Conservation (phyloP, 2,797 vertebrate genomes). For the Sebastolobus alascanus region DNA sequence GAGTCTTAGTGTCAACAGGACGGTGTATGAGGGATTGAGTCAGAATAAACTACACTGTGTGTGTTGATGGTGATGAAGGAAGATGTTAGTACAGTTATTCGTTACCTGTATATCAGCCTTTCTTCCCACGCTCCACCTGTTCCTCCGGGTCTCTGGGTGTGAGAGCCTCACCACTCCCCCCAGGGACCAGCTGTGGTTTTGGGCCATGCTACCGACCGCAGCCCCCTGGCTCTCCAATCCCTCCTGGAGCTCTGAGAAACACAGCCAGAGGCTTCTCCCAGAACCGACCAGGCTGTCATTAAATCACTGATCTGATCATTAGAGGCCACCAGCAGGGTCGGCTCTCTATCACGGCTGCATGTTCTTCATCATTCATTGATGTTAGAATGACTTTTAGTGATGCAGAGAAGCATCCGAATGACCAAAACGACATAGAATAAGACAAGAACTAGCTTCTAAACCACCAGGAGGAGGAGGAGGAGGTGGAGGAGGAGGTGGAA, state of each 20-base stretch:
- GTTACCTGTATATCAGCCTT: neutral
- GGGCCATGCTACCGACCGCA: constrained; percentile 10
- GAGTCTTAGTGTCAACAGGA: no score
- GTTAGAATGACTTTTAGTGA: neutral
- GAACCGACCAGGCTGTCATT: constrained; percentile 33
- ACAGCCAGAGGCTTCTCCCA: constrained; percentile 53
- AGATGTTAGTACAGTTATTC: constrained; percentile 64
- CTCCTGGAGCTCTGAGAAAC: constrained; percentile 63
- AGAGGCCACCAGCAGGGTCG: neutral
- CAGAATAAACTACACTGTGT: neutral
- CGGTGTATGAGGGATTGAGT: no score
- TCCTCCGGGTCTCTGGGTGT: neutral
- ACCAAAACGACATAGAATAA: neutral
- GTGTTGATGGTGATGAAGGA: neutral
- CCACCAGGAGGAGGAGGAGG: neutral
- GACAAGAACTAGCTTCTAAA: neutral
- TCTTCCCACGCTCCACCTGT: constrained; percentile 62
- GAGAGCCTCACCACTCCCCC: constrained; percentile 9
- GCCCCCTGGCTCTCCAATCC: constrained; percentile 20
- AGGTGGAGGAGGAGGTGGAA: neutral
- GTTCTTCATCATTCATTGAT: neutral
- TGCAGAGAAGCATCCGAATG: neutral
- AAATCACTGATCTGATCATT: constrained; percentile 36
- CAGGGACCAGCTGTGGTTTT: constrained; percentile 41
- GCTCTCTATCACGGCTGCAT: neutral